A percentile compares a stretch with the other conserved stretches of the same genome.
Conservation (phyloP, 2,888 invertebrate genomes). For the Lithophane semibrunnea region DNA sequence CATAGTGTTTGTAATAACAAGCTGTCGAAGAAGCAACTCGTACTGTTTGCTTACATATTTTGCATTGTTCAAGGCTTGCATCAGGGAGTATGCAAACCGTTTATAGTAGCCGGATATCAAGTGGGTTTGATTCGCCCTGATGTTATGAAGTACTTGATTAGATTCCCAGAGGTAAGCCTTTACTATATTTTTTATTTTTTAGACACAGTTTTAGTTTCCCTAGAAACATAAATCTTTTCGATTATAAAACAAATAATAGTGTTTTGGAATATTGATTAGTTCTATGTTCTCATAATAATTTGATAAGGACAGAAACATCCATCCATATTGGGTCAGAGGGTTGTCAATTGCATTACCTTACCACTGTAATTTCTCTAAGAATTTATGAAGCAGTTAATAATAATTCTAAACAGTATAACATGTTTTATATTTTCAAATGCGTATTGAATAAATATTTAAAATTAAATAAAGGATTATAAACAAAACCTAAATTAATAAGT, state of each 20-base stretch:
- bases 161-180: slow-evolving; percentile 94
- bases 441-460: too few species aligned
- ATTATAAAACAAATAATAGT: neutral
- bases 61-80: slow-evolving; percentile 91
- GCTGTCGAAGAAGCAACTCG: slow-evolving; percentile 55
- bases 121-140: slow-evolving; percentile 96
- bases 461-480: too few species aligned
- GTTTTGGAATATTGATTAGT: slow-evolving; percentile 5
- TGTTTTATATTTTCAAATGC: too few species aligned
- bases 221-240: neutral
- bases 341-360: neutral
- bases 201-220: neutral
- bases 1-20: slow-evolving; percentile 61
- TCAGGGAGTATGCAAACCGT: slow-evolving; percentile 95
- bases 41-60: slow-evolving; percentile 66
- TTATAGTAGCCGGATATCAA: slow-evolving; percentile 96
- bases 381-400: neutral
- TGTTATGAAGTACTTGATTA: slow-evolving; percentile 94
- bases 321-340: neutral
- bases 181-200: neutral
- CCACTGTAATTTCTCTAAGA: neutral
- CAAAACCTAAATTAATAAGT: neutral
- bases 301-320: neutral
- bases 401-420: neutral
- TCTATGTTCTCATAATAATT: neutral